Evolutionary conservation across 2,797 vertebrate species (phyloP).

Genomic region (Gallirallus australis): DNA sequence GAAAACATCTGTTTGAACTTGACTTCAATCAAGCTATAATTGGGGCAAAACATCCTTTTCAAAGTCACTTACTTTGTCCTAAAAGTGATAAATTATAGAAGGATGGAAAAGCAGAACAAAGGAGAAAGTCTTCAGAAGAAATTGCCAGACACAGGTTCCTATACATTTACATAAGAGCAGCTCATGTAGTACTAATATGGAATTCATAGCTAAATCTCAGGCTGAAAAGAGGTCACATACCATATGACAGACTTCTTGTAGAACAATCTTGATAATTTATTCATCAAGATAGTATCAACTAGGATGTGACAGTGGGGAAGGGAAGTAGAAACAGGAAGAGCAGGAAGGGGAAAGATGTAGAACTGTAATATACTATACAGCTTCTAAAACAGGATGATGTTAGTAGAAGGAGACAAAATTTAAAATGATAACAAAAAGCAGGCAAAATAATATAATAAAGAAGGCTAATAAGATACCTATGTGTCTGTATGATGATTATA

Average conservation of each 20-base stretch:
- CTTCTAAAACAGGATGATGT: neutral
- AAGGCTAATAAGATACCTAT: neutral
- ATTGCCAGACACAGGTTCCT: conserved; percentile 12
- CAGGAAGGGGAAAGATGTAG: neutral
- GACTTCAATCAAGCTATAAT: conserved; percentile 6
- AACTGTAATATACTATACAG: neutral
- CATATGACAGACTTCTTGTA: conserved; percentile 66
- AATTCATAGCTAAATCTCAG: conserved; percentile 63
- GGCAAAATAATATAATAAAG: neutral
- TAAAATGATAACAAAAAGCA: neutral
- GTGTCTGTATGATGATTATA: neutral
- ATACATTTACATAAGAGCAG: conserved; percentile 39
- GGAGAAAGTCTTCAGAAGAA: conserved; percentile 16
- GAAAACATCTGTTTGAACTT: neutral
- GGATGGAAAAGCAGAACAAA: conserved; percentile 17
- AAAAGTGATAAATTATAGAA: conserved; percentile 35
- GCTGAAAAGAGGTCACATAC: conserved; percentile 64
- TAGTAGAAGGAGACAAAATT: neutral
- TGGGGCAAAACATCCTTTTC: conserved; percentile 6
- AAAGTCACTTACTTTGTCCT: neutral
- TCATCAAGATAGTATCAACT: conserved; percentile 66
- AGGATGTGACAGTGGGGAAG: conserved; percentile 4
- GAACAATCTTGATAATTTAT: conserved; percentile 75
- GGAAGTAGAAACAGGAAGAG: conserved; percentile 4
- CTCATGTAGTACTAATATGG: conserved; percentile 11